Base-by-base conservation (phyloP, 2,888 invertebrate species). In the Amiota communis region DNA sequence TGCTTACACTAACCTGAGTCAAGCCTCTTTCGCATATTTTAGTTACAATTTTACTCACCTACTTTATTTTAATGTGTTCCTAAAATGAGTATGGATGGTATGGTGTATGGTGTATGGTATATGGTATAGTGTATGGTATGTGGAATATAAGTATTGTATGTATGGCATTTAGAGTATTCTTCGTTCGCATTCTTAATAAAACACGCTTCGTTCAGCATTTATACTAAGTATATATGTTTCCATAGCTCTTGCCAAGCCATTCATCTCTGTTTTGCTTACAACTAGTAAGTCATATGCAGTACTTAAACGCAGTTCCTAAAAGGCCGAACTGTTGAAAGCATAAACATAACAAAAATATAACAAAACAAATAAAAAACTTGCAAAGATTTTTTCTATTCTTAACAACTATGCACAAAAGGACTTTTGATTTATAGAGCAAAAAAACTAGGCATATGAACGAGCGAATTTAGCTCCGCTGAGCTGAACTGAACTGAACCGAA, bases 351-450 rank as follows among this genome's bases (percentile, higher is more conserved):
- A 71, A 70, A 74, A 74, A 75, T 75, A 69, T 70, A 74, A 75
- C 71, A 74, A 71, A 57, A 15, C 15, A 46, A 23, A 63, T 59
- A 70, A n/a, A 36, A 70, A 15, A 47, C 17, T 23, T 23, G 23
- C 36, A 59, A 46, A 65, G 36, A 36, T 36, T 6, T 36, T 36
- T 36, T 36, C 36, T 36, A 36, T 36, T 36, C 36, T 36, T 36
- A 51, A 17, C 9, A 82, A 82, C 84, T 82, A 84, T 83, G 80
- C 83, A 68, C 81, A 86, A 83, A 36, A 83, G 83, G 82, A 83
- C 86, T 82, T 83, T 83, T 85, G 84, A 83, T 83, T 78, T 78
- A 78, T 78, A 76, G 75, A 75, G 71, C 71, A 73, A 78, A 72
- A n/a, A 23, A 46, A 63, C 11, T 11, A 46, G 46, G 23, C 46